These are phyloP conservation scores for Nothura maculosa DNA, from an alignment of 2,797 vertebrate genomes.

Conservation along the genomic window DNA sequence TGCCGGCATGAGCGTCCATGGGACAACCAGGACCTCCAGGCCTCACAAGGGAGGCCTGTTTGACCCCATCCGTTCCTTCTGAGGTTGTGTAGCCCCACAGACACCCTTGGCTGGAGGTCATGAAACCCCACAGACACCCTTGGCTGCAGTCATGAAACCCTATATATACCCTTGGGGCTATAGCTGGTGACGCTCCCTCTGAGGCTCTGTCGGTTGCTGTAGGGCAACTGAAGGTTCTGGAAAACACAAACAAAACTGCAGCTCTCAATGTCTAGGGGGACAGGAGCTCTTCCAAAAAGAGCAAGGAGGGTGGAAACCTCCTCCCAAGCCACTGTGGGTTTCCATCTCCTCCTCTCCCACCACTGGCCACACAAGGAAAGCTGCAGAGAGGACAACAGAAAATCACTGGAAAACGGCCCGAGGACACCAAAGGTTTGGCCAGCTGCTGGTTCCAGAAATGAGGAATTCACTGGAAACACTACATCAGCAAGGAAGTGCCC, in stretches of 20 bases:
- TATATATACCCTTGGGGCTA: too few relatives aligned
- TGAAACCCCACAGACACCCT: too few relatives aligned
- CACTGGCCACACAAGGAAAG: fast-evolving
- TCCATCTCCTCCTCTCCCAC: neutral
- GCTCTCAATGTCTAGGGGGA: fast-evolving
- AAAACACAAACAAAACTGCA: fast-evolving
- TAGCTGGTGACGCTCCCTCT: too few relatives aligned
- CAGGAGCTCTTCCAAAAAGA: neutral
- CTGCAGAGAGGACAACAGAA: fast-evolving
- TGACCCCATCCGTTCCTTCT: too few relatives aligned
- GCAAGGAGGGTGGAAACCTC: neutral
- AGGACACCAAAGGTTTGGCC: constrained; percentile 21
- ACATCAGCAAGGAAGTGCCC: constrained; percentile 31
- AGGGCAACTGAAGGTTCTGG: neutral
- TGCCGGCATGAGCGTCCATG: neutral
- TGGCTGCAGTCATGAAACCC: too few relatives aligned
- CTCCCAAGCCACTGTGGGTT: neutral
- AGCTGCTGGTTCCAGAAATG: neutral
- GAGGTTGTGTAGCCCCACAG: too few relatives aligned
- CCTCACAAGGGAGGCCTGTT: too few relatives aligned
- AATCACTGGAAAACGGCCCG: neutral
- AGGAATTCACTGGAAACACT: constrained; percentile 58
- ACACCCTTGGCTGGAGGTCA: too few relatives aligned
- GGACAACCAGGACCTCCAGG: neutral
- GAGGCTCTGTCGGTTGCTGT: too few relatives aligned